Percentiles rank a stretch among this genome's conserved stretches.
Conservation (phyloP, 37 sponge, comb jelly and placozoan species). For the Halisarca cf. caerulea region DNA sequence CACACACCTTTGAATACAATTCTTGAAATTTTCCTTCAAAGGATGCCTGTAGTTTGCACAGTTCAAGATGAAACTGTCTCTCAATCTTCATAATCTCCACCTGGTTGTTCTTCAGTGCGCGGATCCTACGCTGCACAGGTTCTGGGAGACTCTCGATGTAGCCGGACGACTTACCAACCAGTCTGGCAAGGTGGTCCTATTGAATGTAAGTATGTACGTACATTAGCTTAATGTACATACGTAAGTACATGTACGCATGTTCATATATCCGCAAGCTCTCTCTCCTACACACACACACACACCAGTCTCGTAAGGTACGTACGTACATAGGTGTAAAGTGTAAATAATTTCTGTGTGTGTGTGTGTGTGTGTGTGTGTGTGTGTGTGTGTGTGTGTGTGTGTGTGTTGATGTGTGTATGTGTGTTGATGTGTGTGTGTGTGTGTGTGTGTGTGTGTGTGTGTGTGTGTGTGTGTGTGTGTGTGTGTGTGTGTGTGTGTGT, state of each 20-base stretch:
- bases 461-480: background rate
- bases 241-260: no score
- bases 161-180: conserved; percentile 49
- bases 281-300: background rate
- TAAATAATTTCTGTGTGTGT: no score
- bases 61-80: conserved; percentile 82
- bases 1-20: conserved; percentile 45
- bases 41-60: conserved; percentile 74
- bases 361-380: no score
- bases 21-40: conserved; percentile 57
- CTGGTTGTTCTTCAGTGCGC: conserved; percentile 83
- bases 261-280: no score
- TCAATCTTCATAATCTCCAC: conserved; percentile 78
- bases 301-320: background rate
- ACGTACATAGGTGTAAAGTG: no score
- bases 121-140: conserved; percentile 45
- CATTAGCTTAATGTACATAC: no score
- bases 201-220: no score
- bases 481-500: no score
- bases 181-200: conserved; percentile 28
- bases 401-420: no score
- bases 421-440: background rate
- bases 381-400: no score
- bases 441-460: background rate
- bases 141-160: conserved; percentile 67